Evolutionary conservation across 2,797 vertebrate species (phyloP).

Genomic region (Limnodromus scolopaceus): DNA sequence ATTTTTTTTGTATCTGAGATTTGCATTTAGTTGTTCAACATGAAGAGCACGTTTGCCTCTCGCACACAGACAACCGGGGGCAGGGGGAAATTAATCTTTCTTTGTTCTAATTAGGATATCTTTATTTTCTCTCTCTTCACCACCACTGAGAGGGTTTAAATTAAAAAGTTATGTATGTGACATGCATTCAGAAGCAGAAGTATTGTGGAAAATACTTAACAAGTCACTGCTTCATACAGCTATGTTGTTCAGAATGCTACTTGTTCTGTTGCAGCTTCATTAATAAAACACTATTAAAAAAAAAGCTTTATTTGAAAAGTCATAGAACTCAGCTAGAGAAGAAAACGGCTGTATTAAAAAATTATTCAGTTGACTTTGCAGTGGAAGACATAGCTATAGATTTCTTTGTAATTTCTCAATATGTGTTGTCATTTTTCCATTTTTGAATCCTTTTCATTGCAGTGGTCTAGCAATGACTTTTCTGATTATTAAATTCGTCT

Average conservation of each 20-base stretch:
- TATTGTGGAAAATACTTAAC: background rate
- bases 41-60: background rate
- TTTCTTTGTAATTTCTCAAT: background rate
- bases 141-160: background rate
- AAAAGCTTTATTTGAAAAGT: background rate
- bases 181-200: background rate
- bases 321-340: background rate
- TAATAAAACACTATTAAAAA: background rate
- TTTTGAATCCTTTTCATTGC: background rate
- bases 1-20: background rate
- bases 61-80: background rate
- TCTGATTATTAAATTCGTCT: background rate
- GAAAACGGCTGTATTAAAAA: background rate
- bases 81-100: background rate
- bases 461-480: background rate
- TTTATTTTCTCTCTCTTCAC: background rate
- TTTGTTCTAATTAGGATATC: background rate
- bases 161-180: background rate
- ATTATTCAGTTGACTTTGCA: background rate
- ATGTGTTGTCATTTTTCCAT: background rate
- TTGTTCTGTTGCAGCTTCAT: background rate
- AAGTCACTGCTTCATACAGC: background rate
- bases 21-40: background rate
- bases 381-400: background rate
- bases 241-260: background rate